A percentile compares a stretch with the other conserved stretches of the same genome.
Conservation (phyloP, 2,888 invertebrate species). For the Mythimna ferrago region DNA sequence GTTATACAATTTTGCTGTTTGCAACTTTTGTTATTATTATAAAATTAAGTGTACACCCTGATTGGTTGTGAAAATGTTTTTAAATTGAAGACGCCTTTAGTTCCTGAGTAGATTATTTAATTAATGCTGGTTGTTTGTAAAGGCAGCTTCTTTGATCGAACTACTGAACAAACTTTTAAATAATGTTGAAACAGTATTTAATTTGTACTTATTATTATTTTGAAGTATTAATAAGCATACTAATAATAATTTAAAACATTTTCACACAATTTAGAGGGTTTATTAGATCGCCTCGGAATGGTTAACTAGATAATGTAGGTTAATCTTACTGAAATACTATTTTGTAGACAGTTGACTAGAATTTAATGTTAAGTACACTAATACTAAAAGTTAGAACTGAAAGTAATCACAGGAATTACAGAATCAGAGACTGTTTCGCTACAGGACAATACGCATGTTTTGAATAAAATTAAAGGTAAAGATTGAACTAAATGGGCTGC, state of each 20-base stretch:
- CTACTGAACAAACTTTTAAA: not conserved
- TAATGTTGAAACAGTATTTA: conserved; percentile 33
- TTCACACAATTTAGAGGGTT: conserved; percentile 59
- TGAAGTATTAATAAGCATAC: conserved; percentile 41
- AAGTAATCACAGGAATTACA: conserved; percentile 53
- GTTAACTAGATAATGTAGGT: conserved; percentile 71
- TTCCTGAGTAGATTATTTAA: conserved; percentile 11
- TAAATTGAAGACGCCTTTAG: conserved; percentile 12
- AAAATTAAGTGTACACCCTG: conserved; percentile 37
- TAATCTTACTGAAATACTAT: conserved; percentile 71
- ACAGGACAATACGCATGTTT: conserved; percentile 40
- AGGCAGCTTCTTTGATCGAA: not conserved
- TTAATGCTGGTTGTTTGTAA: not conserved
- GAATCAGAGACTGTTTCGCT: conserved; percentile 57
- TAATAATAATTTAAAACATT: conserved; percentile 45
- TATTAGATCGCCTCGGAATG: conserved; percentile 67
- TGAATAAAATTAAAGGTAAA: conserved; percentile 28
- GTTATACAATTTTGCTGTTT: conserved; percentile 70
- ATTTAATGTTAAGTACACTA: conserved; percentile 41
- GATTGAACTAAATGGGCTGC: not conserved
- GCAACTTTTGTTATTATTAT: conserved; percentile 73
- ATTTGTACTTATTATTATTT: conserved; percentile 46
- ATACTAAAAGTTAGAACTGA: conserved; percentile 49
- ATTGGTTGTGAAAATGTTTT: conserved; percentile 59
- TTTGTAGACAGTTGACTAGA: conserved; percentile 66